phyloP scores from a whole-genome alignment of 2,888 invertebrate genomes.

The Conus canariensis region DNA sequence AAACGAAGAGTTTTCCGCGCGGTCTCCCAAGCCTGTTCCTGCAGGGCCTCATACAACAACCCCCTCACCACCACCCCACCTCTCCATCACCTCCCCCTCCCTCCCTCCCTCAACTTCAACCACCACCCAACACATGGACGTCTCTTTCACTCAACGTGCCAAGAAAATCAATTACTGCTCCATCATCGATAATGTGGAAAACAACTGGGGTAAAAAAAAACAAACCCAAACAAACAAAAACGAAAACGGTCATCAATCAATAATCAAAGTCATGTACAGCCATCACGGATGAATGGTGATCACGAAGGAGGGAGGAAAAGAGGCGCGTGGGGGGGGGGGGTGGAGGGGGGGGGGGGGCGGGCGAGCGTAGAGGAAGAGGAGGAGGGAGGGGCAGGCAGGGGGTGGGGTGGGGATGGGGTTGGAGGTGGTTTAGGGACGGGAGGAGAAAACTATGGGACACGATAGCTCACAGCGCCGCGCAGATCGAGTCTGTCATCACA shows the following conservation, averaged over 20 bases:
- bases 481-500: neutral
- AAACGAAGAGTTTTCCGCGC: too few relatives aligned
- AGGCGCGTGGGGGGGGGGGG: too few relatives aligned
- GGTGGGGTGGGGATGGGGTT: neutral
- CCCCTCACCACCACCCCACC: neutral
- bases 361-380: too few relatives aligned
- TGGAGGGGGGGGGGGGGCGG: too few relatives aligned
- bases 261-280: slow-evolving; percentile 26
- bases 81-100: neutral
- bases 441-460: neutral
- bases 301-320: too few relatives aligned
- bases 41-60: too few relatives aligned
- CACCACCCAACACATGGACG: neutral
- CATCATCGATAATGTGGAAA: slow-evolving; percentile 15
- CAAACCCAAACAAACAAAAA: neutral
- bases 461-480: neutral
- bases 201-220: neutral
- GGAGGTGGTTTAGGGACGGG: too few relatives aligned
- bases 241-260: neutral
- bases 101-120: too few relatives aligned
- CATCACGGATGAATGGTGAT: neutral
- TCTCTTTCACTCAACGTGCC: slow-evolving; percentile 9
- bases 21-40: too few relatives aligned
- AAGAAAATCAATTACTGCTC: neutral
- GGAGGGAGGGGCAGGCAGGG: neutral